Percentiles rank a stretch among this genome's conserved stretches.
Evolutionary conservation across 2,888 invertebrate species (phyloP).

Genomic region (Noctuana brunneofusca): DNA sequence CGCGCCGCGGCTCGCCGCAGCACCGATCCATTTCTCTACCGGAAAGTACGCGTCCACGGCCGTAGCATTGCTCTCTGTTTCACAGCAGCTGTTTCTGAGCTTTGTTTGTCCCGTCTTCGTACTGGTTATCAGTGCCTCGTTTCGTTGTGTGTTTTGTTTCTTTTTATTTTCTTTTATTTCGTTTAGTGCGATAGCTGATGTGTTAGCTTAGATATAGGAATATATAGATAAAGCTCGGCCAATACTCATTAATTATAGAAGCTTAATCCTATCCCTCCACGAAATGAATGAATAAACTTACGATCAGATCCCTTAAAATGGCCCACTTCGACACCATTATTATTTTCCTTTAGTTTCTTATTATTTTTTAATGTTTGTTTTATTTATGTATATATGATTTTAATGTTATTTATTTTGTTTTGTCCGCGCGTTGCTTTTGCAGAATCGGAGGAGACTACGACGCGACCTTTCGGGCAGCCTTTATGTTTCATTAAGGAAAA

Average conservation of each 20-base stretch:
- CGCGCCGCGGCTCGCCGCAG: conserved; percentile 86
- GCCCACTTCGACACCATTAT: conserved; percentile 39
- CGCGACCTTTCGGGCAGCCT: conserved; percentile 91
- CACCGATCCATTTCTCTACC: conserved; percentile 93
- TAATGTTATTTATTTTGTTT: conserved; percentile 66
- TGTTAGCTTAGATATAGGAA: conserved; percentile 74
- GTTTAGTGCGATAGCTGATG: conserved; percentile 71
- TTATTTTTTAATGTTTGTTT: conserved; percentile 24
- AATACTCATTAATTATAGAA: conserved; percentile 57
- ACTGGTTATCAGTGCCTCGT: conserved; percentile 70
- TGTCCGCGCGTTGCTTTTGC: conserved; percentile 70
- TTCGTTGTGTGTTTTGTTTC: conserved; percentile 73
- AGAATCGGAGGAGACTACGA: conserved; percentile 83
- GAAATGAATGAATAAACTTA: conserved; percentile 48
- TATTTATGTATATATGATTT: conserved; percentile 27
- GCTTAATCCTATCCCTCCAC: conserved; percentile 70
- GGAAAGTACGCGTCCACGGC: conserved; percentile 88
- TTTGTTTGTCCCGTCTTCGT: conserved; percentile 76
- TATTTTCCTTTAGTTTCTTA: conserved; percentile 39
- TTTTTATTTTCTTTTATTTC: conserved; percentile 59
- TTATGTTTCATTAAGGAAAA: conserved; percentile 86
- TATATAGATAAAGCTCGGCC: conserved; percentile 72
- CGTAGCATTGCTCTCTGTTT: conserved; percentile 73
- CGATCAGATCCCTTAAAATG: conserved; percentile 13
- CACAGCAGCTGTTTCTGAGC: conserved; percentile 69